Percentiles rank a stretch among this genome's conserved stretches.
phyloP scores from a whole-genome alignment of 2,113 vertebrate genomes.

The Galbula dea region DNA sequence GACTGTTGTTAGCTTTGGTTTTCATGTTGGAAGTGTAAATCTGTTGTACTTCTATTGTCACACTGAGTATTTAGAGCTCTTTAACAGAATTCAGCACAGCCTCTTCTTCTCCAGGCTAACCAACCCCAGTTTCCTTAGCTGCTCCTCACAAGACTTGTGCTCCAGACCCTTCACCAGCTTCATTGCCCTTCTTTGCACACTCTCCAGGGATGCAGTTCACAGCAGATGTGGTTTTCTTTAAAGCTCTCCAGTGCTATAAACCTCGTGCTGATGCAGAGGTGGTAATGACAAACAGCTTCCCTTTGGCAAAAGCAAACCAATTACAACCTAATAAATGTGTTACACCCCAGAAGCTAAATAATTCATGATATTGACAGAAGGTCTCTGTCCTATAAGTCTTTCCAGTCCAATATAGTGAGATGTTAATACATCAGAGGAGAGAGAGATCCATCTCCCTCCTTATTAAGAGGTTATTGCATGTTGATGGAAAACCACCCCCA shows the following conservation, averaged over 20 bases:
- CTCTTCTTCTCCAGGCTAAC: too few relatives aligned
- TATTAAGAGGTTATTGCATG: background rate
- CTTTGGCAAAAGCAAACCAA: conserved; percentile 15
- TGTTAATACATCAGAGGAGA: background rate
- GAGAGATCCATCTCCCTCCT: background rate
- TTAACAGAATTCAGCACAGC: background rate
- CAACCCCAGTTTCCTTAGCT: too few relatives aligned
- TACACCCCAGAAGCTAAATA: conserved; percentile 6
- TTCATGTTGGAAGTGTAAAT: background rate
- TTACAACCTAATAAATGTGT: background rate
- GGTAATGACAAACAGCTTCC: conserved; percentile 3
- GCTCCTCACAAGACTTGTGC: too few relatives aligned
- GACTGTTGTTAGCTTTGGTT: background rate
- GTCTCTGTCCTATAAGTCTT: background rate
- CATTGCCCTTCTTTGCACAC: too few relatives aligned
- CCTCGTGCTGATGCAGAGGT: background rate
- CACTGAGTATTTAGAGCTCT: background rate
- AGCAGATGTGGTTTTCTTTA: background rate
- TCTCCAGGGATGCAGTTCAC: background rate
- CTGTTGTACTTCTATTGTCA: background rate
- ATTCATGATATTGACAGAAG: conserved; percentile 22
- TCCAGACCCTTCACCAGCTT: too few relatives aligned
- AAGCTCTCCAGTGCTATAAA: background rate
- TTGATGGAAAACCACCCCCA: background rate
- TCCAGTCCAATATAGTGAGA: background rate